These are phyloP conservation scores for Epizoanthus rinbou DNA, from an alignment of 92 coral and sea anemone species.

Conservation along the genomic window DNA sequence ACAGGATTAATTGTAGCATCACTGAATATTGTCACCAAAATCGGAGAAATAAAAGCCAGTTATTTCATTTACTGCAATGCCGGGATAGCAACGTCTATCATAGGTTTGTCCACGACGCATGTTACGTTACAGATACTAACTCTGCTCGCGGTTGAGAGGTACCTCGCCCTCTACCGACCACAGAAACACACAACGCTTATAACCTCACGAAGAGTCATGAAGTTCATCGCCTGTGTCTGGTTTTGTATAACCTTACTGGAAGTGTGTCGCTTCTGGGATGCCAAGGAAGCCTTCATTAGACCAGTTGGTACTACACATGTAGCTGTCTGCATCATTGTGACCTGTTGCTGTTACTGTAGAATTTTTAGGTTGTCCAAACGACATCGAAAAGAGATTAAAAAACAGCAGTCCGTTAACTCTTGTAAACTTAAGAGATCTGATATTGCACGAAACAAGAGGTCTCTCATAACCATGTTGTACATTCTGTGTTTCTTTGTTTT, in stretches of 20 bases:
- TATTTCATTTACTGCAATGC: not conserved
- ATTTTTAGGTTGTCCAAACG: not conserved
- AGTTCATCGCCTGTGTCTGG: not conserved
- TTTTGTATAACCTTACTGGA: not conserved
- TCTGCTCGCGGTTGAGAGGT: not conserved
- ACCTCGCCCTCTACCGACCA: not conserved
- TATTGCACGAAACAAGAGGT: not conserved
- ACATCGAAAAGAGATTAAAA: not conserved
- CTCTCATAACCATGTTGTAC: not conserved
- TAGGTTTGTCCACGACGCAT: not conserved
- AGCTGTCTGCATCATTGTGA: not conserved
- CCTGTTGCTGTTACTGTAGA: not conserved
- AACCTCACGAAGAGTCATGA: not conserved
- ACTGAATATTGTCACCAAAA: slow-evolving; percentile 1
- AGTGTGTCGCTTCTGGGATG: not conserved
- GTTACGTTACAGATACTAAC: not conserved
- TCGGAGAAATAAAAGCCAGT: not conserved
- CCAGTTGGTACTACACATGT: not conserved
- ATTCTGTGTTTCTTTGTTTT: not conserved
- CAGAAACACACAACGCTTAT: not conserved
- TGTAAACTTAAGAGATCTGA: too few species aligned
- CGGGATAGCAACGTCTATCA: not conserved
- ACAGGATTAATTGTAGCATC: not conserved
- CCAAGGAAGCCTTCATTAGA: not conserved
- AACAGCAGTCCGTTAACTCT: not conserved